Percentiles rank a stretch among this genome's conserved stretches.
These are phyloP conservation scores for Sinosuthora webbiana DNA, from an alignment of 2,113 vertebrate species.

Conservation along the genomic window DNA sequence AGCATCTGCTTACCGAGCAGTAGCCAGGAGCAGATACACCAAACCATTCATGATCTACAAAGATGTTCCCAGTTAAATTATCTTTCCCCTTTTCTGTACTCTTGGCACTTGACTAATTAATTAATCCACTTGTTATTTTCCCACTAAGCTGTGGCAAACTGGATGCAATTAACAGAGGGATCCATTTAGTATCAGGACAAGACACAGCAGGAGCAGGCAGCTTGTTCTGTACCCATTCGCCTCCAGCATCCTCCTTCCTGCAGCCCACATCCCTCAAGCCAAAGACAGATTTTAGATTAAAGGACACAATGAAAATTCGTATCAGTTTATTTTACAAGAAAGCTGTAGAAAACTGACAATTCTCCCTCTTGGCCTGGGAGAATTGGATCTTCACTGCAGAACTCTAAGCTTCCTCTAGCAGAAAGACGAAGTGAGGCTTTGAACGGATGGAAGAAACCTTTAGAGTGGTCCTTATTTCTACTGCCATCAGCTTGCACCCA, in stretches of 20 bases:
- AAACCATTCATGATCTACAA: not conserved
- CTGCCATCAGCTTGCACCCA: not conserved
- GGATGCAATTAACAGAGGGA: not conserved
- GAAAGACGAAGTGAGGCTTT: not conserved
- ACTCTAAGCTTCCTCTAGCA: not conserved
- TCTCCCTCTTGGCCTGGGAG: not conserved
- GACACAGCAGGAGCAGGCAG: not conserved
- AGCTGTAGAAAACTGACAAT: not conserved
- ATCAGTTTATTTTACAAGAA: constrained; percentile 49
- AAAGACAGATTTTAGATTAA: not conserved
- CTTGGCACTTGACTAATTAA: not conserved
- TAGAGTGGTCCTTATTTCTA: not conserved
- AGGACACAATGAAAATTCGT: not conserved
- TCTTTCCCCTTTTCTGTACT: not conserved
- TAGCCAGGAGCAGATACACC: not conserved
- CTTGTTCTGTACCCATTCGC: not conserved
- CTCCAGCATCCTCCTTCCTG: not conserved
- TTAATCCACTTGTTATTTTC: not conserved
- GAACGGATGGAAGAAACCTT: not conserved
- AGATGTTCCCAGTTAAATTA: not conserved
- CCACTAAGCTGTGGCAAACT: not conserved
- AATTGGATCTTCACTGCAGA: not conserved
- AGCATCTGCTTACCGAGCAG: not conserved
- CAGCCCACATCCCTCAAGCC: not conserved
- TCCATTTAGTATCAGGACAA: not conserved